A percentile compares a stretch with the other conserved stretches of the same genome.
These are phyloP conservation scores for Trachelus troglodyta DNA, from an alignment of 2,888 invertebrate genomes.

Conservation along the genomic window DNA sequence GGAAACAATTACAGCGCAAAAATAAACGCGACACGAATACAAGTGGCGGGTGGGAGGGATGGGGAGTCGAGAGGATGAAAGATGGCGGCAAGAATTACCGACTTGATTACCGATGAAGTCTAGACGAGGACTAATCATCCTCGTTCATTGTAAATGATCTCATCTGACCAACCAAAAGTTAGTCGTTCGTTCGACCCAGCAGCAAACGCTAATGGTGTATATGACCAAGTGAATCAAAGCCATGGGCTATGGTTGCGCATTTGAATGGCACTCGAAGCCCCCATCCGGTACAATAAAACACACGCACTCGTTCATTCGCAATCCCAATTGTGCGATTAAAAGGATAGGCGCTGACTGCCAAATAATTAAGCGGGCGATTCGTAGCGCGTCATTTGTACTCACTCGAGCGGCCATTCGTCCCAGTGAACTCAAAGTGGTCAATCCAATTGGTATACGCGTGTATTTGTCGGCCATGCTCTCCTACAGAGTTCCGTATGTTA, in stretches of 20 bases:
- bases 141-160: neutral
- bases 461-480: neutral
- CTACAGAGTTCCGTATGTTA: neutral
- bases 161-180: neutral
- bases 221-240: neutral
- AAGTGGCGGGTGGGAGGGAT: neutral
- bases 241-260: conserved; percentile 45
- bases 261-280: conserved; percentile 46
- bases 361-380: conserved; percentile 23
- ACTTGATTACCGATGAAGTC: neutral
- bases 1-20: neutral
- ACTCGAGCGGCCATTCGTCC: conserved; percentile 8
- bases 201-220: neutral
- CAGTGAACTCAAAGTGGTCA: neutral
- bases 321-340: conserved; percentile 34
- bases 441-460: neutral
- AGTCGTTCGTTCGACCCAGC: neutral
- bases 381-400: conserved; percentile 10
- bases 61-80: neutral
- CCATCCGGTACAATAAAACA: conserved; percentile 41
- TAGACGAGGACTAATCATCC: neutral
- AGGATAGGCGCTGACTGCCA: conserved; percentile 31
- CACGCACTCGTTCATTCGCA: conserved; percentile 30
- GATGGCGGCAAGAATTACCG: neutral
- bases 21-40: neutral